Percentiles rank a stretch among this genome's conserved stretches.
These are phyloP conservation scores for Macaria liturata DNA, from an alignment of 2,888 invertebrate species.

Conservation along the genomic window DNA sequence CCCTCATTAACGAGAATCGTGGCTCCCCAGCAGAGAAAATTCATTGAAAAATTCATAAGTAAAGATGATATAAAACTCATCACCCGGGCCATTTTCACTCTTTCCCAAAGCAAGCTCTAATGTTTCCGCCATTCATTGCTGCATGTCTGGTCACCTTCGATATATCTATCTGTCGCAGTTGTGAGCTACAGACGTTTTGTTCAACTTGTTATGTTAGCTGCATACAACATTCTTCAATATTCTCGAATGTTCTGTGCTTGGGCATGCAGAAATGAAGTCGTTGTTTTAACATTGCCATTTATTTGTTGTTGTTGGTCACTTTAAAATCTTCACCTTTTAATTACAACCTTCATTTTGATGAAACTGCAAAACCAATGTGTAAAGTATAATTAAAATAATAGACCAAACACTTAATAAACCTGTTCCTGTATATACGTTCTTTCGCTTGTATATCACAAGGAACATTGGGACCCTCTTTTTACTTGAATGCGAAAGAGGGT, in stretches of 20 bases:
- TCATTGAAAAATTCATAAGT: too few relatives aligned
- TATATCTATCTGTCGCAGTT: slow-evolving; percentile 55
- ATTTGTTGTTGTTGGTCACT: slow-evolving; percentile 55
- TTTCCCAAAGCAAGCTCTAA: not conserved
- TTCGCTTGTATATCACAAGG: too few relatives aligned
- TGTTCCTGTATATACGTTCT: too few relatives aligned
- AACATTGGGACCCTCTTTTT: too few relatives aligned
- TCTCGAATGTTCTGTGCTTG: slow-evolving; percentile 73
- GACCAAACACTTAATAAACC: too few relatives aligned
- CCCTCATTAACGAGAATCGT: too few relatives aligned
- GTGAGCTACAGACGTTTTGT: slow-evolving; percentile 57
- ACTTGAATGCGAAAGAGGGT: too few relatives aligned
- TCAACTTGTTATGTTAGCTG: slow-evolving; percentile 57
- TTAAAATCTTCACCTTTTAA: slow-evolving; percentile 36
- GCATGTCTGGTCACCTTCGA: slow-evolving; percentile 81
- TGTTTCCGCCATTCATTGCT: slow-evolving; percentile 59
- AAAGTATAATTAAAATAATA: too few relatives aligned
- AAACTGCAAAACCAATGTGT: too few relatives aligned
- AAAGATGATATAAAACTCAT: too few relatives aligned
- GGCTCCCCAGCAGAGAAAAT: too few relatives aligned
- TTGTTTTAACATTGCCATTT: slow-evolving; percentile 55
- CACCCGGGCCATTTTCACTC: too few relatives aligned
- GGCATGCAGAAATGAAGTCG: slow-evolving; percentile 81
- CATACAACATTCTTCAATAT: slow-evolving; percentile 63
- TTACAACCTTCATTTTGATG: not conserved